Evolutionary conservation across 2,113 vertebrate genomes (phyloP).

Genomic region (Dissostichus mawsoni): DNA sequence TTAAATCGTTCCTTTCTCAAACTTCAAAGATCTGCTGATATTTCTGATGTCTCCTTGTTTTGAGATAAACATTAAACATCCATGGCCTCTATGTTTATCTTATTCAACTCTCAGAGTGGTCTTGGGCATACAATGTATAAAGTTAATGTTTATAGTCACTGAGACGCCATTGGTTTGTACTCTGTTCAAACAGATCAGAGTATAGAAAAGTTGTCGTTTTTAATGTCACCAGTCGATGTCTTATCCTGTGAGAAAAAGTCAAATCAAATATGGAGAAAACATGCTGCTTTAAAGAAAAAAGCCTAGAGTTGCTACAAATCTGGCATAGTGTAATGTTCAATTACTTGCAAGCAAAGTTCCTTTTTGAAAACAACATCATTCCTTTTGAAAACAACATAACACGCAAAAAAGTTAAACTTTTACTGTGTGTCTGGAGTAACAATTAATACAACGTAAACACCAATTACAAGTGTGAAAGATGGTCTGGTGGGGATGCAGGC

Average conservation of each 20-base stretch:
- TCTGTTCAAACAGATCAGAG: too few relatives aligned
- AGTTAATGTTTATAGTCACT: too few relatives aligned
- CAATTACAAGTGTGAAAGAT: slow-evolving; percentile 33
- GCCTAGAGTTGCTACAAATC: neutral
- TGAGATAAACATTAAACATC: too few relatives aligned
- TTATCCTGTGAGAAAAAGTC: neutral
- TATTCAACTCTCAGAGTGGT: too few relatives aligned
- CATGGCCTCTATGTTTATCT: too few relatives aligned
- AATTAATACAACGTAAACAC: slow-evolving; percentile 5
- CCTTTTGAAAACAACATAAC: neutral
- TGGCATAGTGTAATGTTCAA: neutral
- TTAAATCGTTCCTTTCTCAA: too few relatives aligned
- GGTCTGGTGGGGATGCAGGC: neutral
- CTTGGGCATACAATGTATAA: too few relatives aligned
- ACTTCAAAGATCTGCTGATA: too few relatives aligned
- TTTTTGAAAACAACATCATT: neutral
- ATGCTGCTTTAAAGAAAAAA: neutral
- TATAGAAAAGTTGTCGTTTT: too few relatives aligned
- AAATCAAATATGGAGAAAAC: neutral
- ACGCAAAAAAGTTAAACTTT: neutral
- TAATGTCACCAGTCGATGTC: neutral
- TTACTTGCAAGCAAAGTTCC: neutral
- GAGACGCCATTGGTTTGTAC: too few relatives aligned
- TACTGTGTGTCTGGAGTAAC: neutral
- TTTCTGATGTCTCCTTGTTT: too few relatives aligned